Conservation (phyloP, 2,797 vertebrate species). For the Gymnoscopelus microlampas region DNA sequence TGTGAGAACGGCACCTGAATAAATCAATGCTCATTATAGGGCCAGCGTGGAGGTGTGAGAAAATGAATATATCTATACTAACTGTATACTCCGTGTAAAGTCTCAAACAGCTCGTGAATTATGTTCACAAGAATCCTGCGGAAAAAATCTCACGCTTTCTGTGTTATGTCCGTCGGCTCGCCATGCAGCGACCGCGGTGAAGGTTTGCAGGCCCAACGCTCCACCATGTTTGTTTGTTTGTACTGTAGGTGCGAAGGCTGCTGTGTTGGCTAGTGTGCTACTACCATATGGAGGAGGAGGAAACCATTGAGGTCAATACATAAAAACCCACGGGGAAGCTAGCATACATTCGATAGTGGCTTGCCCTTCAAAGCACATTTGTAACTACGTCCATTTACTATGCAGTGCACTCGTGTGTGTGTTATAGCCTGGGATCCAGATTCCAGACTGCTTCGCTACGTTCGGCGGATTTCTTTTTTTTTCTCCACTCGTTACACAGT, state of each 20-base stretch:
- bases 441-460: too few species aligned
- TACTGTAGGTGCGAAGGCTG: conserved; percentile 11
- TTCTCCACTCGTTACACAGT: too few species aligned
- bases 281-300: too few species aligned
- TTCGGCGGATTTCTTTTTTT: too few species aligned
- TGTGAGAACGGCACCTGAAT: conserved; percentile 35
- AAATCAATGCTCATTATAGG: conserved; percentile 59
- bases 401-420: neutral
- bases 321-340: too few species aligned
- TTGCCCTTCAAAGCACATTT: too few species aligned
- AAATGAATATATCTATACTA: conserved; percentile 18
- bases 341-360: too few species aligned
- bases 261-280: conserved; percentile 2
- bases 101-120: neutral
- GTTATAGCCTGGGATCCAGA: too few species aligned
- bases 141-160: neutral
- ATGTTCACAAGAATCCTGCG: conserved; percentile 12
- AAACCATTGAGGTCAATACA: too few species aligned
- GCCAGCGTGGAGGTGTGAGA: conserved; percentile 38
- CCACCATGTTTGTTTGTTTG: neutral
- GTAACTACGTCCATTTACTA: too few species aligned
- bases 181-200: conserved; percentile 18
- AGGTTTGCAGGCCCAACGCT: neutral
- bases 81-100: neutral
- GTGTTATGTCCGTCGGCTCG: conserved; percentile 1